Evolutionary conservation across 2,888 invertebrate genomes (phyloP), one percentile per base, ranked within the genome.

Genomic region (Cetonia aurata): DNA sequence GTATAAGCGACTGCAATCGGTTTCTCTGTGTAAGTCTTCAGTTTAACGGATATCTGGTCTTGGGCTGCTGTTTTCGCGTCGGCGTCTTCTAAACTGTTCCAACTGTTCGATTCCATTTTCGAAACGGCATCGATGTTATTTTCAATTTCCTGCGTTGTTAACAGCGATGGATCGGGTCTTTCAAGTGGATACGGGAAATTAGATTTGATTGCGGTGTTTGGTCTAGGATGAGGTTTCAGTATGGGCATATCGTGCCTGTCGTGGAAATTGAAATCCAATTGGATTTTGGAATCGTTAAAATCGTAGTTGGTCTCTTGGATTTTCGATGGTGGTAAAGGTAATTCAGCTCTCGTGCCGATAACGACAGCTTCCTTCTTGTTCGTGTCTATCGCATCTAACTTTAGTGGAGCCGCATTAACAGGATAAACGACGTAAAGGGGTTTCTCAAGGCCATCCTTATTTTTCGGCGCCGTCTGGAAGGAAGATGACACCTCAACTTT

Each of bases 1-100:
- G 90, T 89, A 75, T 89, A 90, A 0, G 89, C 90, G 62, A 89
- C 89, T 0, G 91, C 90, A 42, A 90, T 90, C 0, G 90, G 90
- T 13, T 88, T 87, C 53, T 89, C 88, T 0, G 86, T 85, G 66
- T 81, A 82, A n/a, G 83, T 83, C 71, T 83, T 84, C 25, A 85
- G 77, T 1, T 84, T 84, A 13, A 79, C 84, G 0, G 85, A 84
- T 42, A 85, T 84, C 72, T 81, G 78, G 72, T 80, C 75, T 67
- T 75, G 73, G 25, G 74, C 73, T 10, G 82, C 82, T 42, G 87
- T 86, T 66, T 86, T 81, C 0, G 87, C 83, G 31, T 86, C 85
- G 6, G 85, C 78, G 6, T 85, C 81, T 0, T 84, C 81, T 0
- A 85, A 81, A 0, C 84, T 82, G 60, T 82, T 82, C 85, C 85